Base-by-base conservation (phyloP, 2,888 invertebrate genomes). In the Andrena dorsata region DNA sequence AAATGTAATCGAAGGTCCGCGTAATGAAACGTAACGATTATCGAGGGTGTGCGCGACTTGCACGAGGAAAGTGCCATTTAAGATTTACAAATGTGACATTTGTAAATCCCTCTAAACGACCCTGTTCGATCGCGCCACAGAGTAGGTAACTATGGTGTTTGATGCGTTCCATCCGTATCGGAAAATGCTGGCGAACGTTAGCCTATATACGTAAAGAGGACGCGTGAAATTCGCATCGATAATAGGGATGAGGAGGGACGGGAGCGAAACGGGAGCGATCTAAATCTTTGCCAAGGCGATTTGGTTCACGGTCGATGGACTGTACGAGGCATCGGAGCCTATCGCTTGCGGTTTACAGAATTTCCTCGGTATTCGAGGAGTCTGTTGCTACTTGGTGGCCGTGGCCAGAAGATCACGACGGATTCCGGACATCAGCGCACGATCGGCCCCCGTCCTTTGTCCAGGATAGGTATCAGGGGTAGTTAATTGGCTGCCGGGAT, bases 311-410 rank as follows among this genome's bases (percentile, higher is more conserved):
- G 49, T 51, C 60, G 63, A 70, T 64, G 64, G 69, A 72, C 65
- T 63, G 66, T 63, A 3, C 26, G n/a, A 1, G n/a, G 69, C 51
- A 68, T 49, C 16, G 47, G 4, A 51, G 53, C 58, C 75, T 77
- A 75, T 63, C 35, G 65, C 41, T 51, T 70, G 76, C 68, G 84
- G 80, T 84, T 77, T 77, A 64, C 60, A 53, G 65, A 72, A 83
- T 84, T 84, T 83, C 84, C 76, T 72, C 71, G 84, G 69, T 23
- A 80, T 79, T 74, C 58, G 70, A 71, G 58, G 49, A 56, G 70
- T 60, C 66, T 49, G 68, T 16, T 63, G 32, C 58, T 72, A 80
- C 64, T 80, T 58, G 80, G 64, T 64, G 26, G 23, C 35, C 66
- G 28, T 63, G 68, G 53, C 71, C 56, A 58, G 76, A 82, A 81